Evolutionary conservation across 2,888 invertebrate genomes (phyloP), one percentile per base, ranked within the genome.

Genomic region (Hemistola chrysoprasaria): DNA sequence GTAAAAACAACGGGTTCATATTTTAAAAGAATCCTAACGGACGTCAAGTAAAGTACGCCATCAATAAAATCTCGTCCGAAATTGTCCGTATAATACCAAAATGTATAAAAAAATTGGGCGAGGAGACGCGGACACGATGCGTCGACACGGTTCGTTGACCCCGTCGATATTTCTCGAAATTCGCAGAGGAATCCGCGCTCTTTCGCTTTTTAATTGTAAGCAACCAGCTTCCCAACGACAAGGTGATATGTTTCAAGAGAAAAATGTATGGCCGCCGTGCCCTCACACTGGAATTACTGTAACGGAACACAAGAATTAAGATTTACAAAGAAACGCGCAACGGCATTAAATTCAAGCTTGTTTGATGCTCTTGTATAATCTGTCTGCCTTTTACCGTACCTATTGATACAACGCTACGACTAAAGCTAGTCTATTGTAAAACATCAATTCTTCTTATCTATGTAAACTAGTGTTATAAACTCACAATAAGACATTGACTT

Each of bases 131-230:
- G 80, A 76, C 78, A 72, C 78, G 85, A 82, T 83, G 80, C 83
- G 86, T 84, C 80, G 79, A 78, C 79, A 71, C 59, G 71, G 86
- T 77, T 79, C 87, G 74, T 72, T 71, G 85, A 87, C 86, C 86
- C 72, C 83, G 78, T 75, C 81, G 85, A 86, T 86, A 87, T 84
- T 86, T 86, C 86, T 86, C 79, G 84, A 86, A 87, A 87, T 85
- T 79, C 78, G 72, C 76, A 67, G 78, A 71, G 77, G 82, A 85
- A 81, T 87, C 80, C 76, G 67, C 75, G 79, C 74, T 82, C 81
- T 85, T 83, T 85, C 83, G 84, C 79, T 81, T 86, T 86, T 87
- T 87, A 88, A 87, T 88, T 86, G 86, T 83, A 78, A 74, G 77
- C 77, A 78, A 78, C 77, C 81, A 74, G 77, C 78, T 71, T 77